Base-by-base conservation (phyloP, 2,888 invertebrate genomes). In the Gryllus longicercus region DNA sequence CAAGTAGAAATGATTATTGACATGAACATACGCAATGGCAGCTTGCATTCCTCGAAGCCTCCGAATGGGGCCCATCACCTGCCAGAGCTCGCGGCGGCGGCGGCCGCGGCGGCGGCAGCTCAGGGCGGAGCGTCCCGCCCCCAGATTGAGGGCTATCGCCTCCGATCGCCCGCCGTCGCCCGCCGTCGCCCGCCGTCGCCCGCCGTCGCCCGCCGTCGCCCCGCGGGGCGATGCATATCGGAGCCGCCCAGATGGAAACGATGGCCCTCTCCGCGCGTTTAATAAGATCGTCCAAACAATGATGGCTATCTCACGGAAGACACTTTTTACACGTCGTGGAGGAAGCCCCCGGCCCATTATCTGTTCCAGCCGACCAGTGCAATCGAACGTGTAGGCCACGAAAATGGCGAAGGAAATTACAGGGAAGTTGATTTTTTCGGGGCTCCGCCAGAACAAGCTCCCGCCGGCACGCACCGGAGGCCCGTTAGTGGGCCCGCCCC, bases 231-330 rank as follows among this genome's bases (percentile, higher is more conserved):
- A 63, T 63, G 63, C 63, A 63, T 63, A 63, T 63, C 63, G n/a
- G 63, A 63, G 63, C n/a, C 63, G 63, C 63, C 63, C 63, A 63
- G 63, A 63, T 63, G 63, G 63, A 63, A 63, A 63, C 63, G 63
- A 63, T 63, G 63, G 63, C 4, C 63, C 63, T 16, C 16, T 63
- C n/a, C 16, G 4, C 16, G 63, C 63, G 63, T 63, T 63, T 63
- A 63, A 63, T 63, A 63, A 63, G 63, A 63, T 63, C 63, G 63
- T 16, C 63, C 63, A 63, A 63, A 63, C 63, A 63, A 63, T 63
- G 63, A 63, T 63, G 63, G n/a, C 63, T 63, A 63, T 63, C 63
- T 63, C 63, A 63, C 63, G 63, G 63, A 63, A 63, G 63, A 63
- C 63, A 63, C 63, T 63, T 63, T 63, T 63, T 63, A 63, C 63